Percentiles rank a stretch among this genome's conserved stretches.
These are phyloP conservation scores for Zoroaster sp. DNA, from an alignment of 53 echinoderm and acorn worm species.

Conservation along the genomic window DNA sequence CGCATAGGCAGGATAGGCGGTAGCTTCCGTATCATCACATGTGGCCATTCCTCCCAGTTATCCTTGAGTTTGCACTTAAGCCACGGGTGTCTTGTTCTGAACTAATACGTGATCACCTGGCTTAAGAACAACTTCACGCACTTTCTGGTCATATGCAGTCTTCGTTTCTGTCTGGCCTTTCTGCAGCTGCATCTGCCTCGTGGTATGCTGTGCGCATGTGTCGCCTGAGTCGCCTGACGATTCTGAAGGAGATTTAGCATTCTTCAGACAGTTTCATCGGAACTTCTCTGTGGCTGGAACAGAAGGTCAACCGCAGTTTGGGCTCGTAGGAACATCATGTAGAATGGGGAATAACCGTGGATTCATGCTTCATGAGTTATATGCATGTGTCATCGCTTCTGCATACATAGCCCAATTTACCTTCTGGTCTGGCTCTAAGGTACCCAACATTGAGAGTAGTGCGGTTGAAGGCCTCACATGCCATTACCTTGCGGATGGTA, in stretches of 20 bases:
- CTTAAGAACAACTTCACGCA: background rate
- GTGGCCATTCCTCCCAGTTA: constrained; percentile 8
- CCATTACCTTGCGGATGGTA: no score
- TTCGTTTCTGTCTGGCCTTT: background rate
- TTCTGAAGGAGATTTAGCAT: background rate
- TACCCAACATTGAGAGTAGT: background rate
- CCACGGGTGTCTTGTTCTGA: constrained; percentile 1
- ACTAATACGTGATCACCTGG: background rate
- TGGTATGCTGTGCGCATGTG: background rate
- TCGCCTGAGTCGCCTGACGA: background rate
- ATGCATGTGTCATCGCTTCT: background rate
- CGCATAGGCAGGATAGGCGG: no score
- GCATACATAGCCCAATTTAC: background rate
- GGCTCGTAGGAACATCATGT: background rate
- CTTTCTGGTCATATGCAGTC: background rate
- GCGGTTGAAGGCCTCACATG: no score
- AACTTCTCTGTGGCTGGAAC: background rate
- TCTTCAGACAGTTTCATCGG: background rate
- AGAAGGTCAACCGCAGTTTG: background rate
- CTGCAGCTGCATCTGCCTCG: background rate
- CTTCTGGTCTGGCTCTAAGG: background rate
- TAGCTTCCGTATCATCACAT: no score
- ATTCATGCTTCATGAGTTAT: background rate
- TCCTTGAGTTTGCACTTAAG: background rate
- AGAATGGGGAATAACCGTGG: background rate